phyloP scores from a whole-genome alignment of 64 coral and sea anemone genomes.

The Trachythela sp. region DNA sequence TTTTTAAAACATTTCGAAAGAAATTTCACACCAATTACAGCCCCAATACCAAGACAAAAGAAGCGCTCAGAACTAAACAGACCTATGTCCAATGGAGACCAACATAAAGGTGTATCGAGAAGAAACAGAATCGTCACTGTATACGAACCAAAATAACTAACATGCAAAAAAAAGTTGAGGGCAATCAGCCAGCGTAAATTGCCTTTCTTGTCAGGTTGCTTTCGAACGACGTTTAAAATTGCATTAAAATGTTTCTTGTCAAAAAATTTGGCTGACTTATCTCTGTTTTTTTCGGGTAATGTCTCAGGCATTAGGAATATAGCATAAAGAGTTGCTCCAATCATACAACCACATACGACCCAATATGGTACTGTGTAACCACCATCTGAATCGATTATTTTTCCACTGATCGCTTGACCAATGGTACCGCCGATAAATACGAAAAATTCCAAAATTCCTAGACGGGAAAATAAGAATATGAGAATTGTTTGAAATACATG shows the following conservation, averaged over 20 bases:
- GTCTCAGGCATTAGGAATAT: slow-evolving; percentile 73
- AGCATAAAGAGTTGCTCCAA: slow-evolving; percentile 52
- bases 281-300: slow-evolving; percentile 22
- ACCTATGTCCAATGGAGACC: slow-evolving; percentile 67
- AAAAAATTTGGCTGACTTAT: slow-evolving; percentile 47
- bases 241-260: slow-evolving; percentile 69
- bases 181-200: slow-evolving; percentile 58
- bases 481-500: not conserved
- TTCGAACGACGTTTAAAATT: slow-evolving; percentile 62
- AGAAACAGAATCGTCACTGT: slow-evolving; percentile 76
- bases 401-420: slow-evolving; percentile 75
- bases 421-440: slow-evolving; percentile 80
- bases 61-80: slow-evolving; percentile 77
- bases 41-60: slow-evolving; percentile 74
- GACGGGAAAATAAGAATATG: not conserved
- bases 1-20: slow-evolving; percentile 53
- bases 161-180: slow-evolving; percentile 57
- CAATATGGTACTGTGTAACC: slow-evolving; percentile 84
- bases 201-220: slow-evolving; percentile 51
- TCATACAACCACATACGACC: slow-evolving; percentile 78
- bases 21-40: slow-evolving; percentile 59
- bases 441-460: slow-evolving; percentile 72
- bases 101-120: slow-evolving; percentile 73
- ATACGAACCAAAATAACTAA: slow-evolving; percentile 62
- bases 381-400: slow-evolving; percentile 55